phyloP scores from a whole-genome alignment of 2,113 vertebrate species.

The Leptocoma aspasia region DNA sequence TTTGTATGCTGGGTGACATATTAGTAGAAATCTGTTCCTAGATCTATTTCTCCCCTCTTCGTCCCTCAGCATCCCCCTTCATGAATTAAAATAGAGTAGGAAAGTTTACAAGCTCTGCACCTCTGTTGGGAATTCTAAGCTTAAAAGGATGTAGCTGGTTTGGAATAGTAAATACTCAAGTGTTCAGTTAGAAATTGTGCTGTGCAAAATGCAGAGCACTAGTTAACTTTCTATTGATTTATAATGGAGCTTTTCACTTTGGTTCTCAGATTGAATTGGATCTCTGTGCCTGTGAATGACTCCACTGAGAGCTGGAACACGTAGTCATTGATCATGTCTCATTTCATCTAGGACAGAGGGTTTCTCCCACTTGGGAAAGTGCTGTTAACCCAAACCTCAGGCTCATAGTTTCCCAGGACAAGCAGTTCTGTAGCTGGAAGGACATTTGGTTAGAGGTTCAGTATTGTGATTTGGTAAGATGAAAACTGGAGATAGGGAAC shows the following conservation, averaged over 20 bases:
- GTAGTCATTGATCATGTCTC: background rate
- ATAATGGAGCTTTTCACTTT: slow-evolving; percentile 38
- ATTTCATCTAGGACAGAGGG: background rate
- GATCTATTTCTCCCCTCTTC: background rate
- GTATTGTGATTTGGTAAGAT: background rate
- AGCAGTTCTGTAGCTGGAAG: background rate
- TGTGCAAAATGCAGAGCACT: background rate
- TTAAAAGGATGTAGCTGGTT: background rate
- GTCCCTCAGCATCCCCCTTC: background rate
- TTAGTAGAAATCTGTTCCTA: background rate
- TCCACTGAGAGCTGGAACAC: background rate
- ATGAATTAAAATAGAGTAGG: background rate
- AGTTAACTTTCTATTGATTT: slow-evolving; percentile 25
- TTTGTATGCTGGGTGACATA: background rate
- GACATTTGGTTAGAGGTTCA: background rate
- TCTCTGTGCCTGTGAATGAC: background rate
- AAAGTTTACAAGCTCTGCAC: background rate
- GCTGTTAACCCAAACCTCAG: background rate
- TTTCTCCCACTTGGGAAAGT: background rate
- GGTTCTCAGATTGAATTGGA: slow-evolving; percentile 6
- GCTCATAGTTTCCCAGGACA: background rate
- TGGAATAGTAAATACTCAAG: slow-evolving; percentile 14
- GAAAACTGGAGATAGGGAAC: background rate
- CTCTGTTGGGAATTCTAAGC: background rate
- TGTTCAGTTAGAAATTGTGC: background rate